phyloP scores from a whole-genome alignment of 2,113 vertebrate genomes.

The Tachysurus vachellii region DNA sequence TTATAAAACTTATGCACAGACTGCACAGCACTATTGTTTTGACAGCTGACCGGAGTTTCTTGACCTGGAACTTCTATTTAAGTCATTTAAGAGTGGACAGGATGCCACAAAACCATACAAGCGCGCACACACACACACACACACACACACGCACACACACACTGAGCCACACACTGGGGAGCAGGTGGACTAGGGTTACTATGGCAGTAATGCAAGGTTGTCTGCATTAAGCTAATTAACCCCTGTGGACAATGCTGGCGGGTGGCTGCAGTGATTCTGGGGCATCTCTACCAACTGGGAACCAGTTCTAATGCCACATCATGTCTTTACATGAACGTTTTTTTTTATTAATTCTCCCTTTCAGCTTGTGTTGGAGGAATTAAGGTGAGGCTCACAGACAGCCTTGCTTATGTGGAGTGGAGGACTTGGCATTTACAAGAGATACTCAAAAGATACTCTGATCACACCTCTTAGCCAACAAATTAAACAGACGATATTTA shows the following conservation, averaged over 20 bases:
- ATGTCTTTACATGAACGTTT: conserved; percentile 13
- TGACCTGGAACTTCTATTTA: conserved; percentile 22
- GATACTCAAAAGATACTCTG: neutral
- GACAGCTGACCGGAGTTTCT: conserved; percentile 35
- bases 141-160: conserved; percentile 3
- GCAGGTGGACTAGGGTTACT: conserved; percentile 36
- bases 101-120: neutral
- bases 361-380: neutral
- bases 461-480: neutral
- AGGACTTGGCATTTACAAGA: neutral
- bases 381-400: neutral
- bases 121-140: conserved; percentile 20
- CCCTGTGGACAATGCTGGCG: conserved; percentile 31
- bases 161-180: neutral
- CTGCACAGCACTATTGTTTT: conserved; percentile 12
- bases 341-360: conserved; percentile 6
- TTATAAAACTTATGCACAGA: neutral
- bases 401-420: neutral
- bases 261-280: neutral
- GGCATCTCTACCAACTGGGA: neutral
- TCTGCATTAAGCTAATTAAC: conserved; percentile 42
- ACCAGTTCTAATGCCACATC: neutral
- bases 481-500: neutral
- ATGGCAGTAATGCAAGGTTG: conserved; percentile 38
- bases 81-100: conserved; percentile 41